Evolutionary conservation across 2,113 vertebrate genomes (phyloP).

Genomic region (Clupea harengus): DNA sequence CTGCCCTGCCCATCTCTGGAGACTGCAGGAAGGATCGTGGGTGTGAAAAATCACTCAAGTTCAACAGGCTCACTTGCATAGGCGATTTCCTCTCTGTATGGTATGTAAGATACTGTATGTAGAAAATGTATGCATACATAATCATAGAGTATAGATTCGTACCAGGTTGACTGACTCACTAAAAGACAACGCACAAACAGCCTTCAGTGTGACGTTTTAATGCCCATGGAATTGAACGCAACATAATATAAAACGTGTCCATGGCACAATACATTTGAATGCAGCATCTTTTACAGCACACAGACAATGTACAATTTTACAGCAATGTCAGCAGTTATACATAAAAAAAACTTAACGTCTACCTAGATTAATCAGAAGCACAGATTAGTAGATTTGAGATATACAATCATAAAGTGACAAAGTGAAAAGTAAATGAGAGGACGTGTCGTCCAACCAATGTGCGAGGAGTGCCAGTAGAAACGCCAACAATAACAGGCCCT

Average conservation of each 20-base stretch:
- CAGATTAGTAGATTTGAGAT: slow-evolving; percentile 16
- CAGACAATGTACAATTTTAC: background rate
- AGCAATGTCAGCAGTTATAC: slow-evolving; percentile 3
- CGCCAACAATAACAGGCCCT: background rate
- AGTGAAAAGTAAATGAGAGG: background rate
- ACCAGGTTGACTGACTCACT: background rate
- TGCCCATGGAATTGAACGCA: slow-evolving; percentile 33
- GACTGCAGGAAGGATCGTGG: background rate
- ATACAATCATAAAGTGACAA: slow-evolving; percentile 23
- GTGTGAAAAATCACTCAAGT: background rate
- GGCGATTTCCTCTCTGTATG: background rate
- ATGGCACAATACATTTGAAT: background rate
- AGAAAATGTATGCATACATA: background rate
- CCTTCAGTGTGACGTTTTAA: slow-evolving; percentile 33
- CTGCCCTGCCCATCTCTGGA: background rate
- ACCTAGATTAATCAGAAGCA: slow-evolving; percentile 7
- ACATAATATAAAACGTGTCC: background rate
- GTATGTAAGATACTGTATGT: background rate
- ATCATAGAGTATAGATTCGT: background rate
- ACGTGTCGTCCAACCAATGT: background rate
- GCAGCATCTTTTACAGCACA: background rate
- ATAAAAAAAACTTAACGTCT: slow-evolving; percentile 19
- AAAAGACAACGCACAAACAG: background rate
- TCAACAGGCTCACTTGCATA: background rate
- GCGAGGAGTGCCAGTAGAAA: background rate